phyloP scores from a whole-genome alignment of 2,888 invertebrate species.

The Deilephila elpenor region DNA sequence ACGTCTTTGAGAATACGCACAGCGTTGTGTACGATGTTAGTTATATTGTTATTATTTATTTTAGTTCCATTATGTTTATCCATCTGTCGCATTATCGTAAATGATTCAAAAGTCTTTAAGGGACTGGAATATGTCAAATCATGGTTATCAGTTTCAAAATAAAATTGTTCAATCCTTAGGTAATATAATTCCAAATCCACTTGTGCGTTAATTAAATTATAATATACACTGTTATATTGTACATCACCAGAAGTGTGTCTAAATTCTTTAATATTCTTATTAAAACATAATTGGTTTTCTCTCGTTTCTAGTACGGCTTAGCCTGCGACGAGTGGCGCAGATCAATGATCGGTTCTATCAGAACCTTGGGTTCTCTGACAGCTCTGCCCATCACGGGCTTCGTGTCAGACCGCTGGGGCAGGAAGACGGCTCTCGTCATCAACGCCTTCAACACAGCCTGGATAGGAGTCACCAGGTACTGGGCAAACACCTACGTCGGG shows the following conservation, averaged over 20 bases:
- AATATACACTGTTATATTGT: neutral
- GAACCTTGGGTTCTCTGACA: conserved; percentile 87
- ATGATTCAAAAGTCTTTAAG: no score
- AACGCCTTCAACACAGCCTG: conserved; percentile 86
- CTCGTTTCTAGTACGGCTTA: conserved; percentile 79
- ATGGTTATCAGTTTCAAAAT: no score
- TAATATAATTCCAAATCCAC: neutral
- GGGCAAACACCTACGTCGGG: conserved; percentile 86
- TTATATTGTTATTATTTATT: conserved; percentile 27
- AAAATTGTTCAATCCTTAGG: no score
- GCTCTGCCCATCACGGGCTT: conserved; percentile 88
- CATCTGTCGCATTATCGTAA: no score
- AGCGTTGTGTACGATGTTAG: conserved; percentile 73
- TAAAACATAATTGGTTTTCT: conserved; percentile 84
- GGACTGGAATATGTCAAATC: no score
- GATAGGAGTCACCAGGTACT: conserved; percentile 86
- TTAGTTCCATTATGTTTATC: neutral
- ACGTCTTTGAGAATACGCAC: conserved; percentile 62
- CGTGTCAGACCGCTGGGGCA: conserved; percentile 89
- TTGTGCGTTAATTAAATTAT: neutral
- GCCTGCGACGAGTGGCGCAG: conserved; percentile 89
- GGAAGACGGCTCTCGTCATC: conserved; percentile 83
- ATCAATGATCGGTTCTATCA: conserved; percentile 88
- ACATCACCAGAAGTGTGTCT: neutral
- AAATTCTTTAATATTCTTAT: neutral